Conservation (phyloP, 2,113 vertebrate species). For the Danionella cerebrum region DNA sequence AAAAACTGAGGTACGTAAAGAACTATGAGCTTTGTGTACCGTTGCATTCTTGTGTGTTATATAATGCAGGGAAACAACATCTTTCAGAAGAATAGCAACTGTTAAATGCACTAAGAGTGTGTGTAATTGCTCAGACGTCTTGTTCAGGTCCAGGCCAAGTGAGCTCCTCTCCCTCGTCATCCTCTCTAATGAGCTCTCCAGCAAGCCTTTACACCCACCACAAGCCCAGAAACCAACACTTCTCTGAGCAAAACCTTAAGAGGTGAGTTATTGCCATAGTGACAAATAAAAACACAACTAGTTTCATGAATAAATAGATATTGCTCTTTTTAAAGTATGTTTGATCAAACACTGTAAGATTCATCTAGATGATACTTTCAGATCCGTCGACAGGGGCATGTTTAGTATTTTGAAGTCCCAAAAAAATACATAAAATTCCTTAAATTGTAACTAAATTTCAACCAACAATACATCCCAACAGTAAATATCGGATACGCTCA, state of each 20-base stretch:
- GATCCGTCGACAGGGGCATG: too few relatives aligned
- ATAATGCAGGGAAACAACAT: background rate
- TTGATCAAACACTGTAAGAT: background rate
- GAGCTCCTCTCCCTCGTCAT: background rate
- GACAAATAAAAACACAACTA: slow-evolving; percentile 17
- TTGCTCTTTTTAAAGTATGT: background rate
- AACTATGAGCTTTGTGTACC: too few relatives aligned
- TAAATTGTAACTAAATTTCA: too few relatives aligned
- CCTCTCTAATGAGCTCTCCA: background rate
- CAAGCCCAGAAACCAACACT: background rate
- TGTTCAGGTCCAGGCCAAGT: background rate
- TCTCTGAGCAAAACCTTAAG: background rate
- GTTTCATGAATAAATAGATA: background rate
- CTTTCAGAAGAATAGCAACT: background rate
- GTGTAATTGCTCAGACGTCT: background rate
- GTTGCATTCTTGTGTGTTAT: too few relatives aligned
- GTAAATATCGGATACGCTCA: too few relatives aligned
- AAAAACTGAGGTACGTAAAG: too few relatives aligned
- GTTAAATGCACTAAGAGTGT: background rate
- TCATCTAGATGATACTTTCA: too few relatives aligned
- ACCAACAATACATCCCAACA: too few relatives aligned
- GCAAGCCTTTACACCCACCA: background rate
- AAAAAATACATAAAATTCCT: too few relatives aligned
- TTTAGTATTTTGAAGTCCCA: too few relatives aligned
- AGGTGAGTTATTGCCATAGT: slow-evolving; percentile 13